These are phyloP conservation scores for Channa argus DNA, from an alignment of 2,113 vertebrate genomes.

Conservation along the genomic window DNA sequence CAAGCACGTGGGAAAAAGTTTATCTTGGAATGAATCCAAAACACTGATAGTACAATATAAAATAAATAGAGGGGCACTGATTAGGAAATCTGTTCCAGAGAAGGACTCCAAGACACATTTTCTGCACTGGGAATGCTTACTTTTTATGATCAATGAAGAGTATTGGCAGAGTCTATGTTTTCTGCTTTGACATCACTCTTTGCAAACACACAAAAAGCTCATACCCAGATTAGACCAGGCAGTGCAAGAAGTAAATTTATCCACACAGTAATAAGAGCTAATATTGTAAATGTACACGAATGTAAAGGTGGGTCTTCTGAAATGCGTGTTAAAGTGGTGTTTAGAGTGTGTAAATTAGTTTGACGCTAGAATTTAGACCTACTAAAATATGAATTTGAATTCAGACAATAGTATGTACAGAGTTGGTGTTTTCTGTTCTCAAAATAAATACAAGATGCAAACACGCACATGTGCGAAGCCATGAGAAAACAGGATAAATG, in stretches of 20 bases:
- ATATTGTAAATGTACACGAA: constrained; percentile 1
- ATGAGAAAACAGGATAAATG: not conserved
- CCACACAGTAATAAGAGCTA: constrained; percentile 5
- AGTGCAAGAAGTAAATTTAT: not conserved
- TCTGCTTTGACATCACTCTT: constrained; percentile 9
- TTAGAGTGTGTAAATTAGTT: no score
- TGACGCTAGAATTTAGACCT: not conserved
- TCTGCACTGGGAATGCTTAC: constrained; percentile 3
- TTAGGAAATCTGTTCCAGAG: constrained; percentile 26
- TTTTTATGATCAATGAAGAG: constrained; percentile 19
- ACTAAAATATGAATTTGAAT: not conserved
- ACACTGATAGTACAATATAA: constrained; percentile 4
- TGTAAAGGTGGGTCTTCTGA: not conserved
- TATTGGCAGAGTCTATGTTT: not conserved
- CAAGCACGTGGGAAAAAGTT: constrained; percentile 9
- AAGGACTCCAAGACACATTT: constrained; percentile 22
- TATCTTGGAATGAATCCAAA: constrained; percentile 8
- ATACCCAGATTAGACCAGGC: not conserved
- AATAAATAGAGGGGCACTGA: constrained; percentile 18
- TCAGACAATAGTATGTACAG: not conserved
- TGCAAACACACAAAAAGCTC: not conserved
- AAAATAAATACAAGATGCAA: not conserved
- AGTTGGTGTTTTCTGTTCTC: not conserved
- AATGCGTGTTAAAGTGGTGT: not conserved
- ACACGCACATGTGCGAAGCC: not conserved